Conservation (phyloP, 1,140 invertebrate genomes). For the Drosophila fuyamai region DNA sequence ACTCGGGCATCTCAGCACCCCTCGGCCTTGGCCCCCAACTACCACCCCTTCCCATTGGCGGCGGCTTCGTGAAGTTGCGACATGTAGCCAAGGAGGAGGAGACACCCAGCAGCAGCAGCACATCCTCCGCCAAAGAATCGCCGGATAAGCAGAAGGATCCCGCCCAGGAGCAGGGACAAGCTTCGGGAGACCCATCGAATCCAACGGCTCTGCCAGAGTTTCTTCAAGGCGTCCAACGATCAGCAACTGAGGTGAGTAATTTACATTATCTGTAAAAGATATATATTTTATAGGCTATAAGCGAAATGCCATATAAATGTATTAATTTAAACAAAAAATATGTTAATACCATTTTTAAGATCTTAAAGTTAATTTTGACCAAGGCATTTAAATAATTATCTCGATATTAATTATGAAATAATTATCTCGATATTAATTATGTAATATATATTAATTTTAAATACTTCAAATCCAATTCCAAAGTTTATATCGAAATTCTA, state of each 20-base stretch:
- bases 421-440: no score
- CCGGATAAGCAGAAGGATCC: conserved; percentile 10
- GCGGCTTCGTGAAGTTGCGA: conserved; percentile 80
- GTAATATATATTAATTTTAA: no score
- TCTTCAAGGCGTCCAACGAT: conserved; percentile 58
- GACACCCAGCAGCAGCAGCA: conserved; percentile 16
- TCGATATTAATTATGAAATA: no score
- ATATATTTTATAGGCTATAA: no score
- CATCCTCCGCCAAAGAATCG: conserved; percentile 27
- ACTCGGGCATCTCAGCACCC: conserved; percentile 69
- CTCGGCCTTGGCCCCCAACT: conserved; percentile 76
- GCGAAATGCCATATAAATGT: no score
- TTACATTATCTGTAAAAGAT: neutral
- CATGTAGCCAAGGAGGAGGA: conserved; percentile 70
- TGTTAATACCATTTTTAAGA: no score
- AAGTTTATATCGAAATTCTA: no score
- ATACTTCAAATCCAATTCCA: no score
- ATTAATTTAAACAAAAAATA: no score
- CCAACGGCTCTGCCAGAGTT: conserved; percentile 65
- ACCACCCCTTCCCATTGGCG: conserved; percentile 68
- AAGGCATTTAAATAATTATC: no score
- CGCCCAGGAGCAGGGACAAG: conserved; percentile 22
- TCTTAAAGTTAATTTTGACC: no score
- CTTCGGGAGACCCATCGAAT: conserved; percentile 25
- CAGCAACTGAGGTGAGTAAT: conserved; percentile 60